Percentiles rank a stretch among this genome's conserved stretches.
Evolutionary conservation across 2,888 invertebrate genomes (phyloP).

Genomic region (Xestobium rufovillosum): DNA sequence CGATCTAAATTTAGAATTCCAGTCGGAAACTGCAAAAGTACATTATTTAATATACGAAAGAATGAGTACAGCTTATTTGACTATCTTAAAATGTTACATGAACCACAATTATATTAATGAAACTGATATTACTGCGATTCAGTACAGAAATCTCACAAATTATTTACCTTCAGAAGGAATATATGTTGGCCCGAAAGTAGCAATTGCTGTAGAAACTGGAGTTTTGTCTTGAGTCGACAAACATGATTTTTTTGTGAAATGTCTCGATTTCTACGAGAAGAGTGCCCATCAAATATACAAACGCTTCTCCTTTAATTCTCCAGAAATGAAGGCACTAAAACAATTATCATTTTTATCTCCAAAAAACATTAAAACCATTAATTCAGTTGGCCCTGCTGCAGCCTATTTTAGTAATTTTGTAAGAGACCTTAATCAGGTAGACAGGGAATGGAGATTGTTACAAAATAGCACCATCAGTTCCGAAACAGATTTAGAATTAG

Average conservation of each 20-base stretch:
- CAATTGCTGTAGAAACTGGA: slow-evolving; percentile 6
- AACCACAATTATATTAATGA: slow-evolving; percentile 14
- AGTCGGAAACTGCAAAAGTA: slow-evolving; percentile 14
- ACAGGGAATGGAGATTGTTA: slow-evolving; percentile 13
- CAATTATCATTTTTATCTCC: too few species aligned
- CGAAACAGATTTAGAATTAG: slow-evolving; percentile 2
- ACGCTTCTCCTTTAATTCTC: slow-evolving; percentile 16
- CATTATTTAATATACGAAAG: slow-evolving; percentile 10
- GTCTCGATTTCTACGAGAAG: slow-evolving; percentile 16
- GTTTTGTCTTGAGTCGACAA: slow-evolving; percentile 7
- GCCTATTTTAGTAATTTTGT: too few species aligned
- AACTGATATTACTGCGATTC: slow-evolving; percentile 12
- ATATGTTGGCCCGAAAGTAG: slow-evolving; percentile 16
- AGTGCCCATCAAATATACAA: slow-evolving; percentile 15
- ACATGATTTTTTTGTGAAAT: slow-evolving; percentile 11
- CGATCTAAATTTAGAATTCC: slow-evolving; percentile 12
- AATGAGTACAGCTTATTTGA: slow-evolving; percentile 11
- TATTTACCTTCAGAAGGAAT: slow-evolving; percentile 12
- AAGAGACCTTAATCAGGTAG: slow-evolving; percentile 14
- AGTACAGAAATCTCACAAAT: slow-evolving; percentile 15
- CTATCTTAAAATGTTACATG: slow-evolving; percentile 14
- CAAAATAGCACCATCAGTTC: not conserved
- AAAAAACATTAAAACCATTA: too few species aligned
- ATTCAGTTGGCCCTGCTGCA: too few species aligned
- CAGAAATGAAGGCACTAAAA: too few species aligned